These are phyloP conservation scores for Homarus gammarus DNA, from an alignment of 2,888 invertebrate genomes.

Conservation along the genomic window DNA sequence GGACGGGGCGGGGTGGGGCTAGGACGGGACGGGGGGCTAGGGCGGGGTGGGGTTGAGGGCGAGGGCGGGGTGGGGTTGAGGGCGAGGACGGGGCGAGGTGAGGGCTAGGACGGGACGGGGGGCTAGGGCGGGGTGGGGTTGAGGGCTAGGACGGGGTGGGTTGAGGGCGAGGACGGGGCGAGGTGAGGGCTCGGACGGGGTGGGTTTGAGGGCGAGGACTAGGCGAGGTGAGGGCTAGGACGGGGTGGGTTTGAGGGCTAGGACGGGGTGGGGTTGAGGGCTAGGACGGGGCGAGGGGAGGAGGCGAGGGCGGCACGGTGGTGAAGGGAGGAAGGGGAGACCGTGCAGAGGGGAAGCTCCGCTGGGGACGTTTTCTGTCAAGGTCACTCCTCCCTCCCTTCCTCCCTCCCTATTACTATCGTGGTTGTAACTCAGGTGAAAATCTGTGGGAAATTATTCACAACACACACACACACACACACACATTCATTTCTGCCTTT, in stretches of 20 bases:
- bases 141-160: background rate
- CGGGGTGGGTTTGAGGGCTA: background rate
- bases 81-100: background rate
- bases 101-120: background rate
- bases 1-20: background rate
- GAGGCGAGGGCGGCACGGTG: background rate
- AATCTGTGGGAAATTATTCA: too few species aligned
- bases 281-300: background rate
- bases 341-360: too few species aligned
- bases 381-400: too few species aligned
- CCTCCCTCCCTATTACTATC: background rate
- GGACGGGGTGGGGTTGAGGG: background rate
- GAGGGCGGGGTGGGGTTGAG: background rate
- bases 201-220: slow-evolving; percentile 1
- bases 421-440: too few species aligned
- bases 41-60: background rate
- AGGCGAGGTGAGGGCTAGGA: background rate
- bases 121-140: background rate
- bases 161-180: too few species aligned
- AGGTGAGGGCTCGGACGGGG: too few species aligned
- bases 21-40: background rate
- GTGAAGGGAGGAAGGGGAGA: background rate
- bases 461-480: slow-evolving; percentile 35
- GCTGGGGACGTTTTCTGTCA: too few species aligned
- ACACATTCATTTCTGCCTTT: background rate